These are phyloP conservation scores for Edolisoma coerulescens DNA, from an alignment of 2,113 vertebrate species.

Conservation along the genomic window DNA sequence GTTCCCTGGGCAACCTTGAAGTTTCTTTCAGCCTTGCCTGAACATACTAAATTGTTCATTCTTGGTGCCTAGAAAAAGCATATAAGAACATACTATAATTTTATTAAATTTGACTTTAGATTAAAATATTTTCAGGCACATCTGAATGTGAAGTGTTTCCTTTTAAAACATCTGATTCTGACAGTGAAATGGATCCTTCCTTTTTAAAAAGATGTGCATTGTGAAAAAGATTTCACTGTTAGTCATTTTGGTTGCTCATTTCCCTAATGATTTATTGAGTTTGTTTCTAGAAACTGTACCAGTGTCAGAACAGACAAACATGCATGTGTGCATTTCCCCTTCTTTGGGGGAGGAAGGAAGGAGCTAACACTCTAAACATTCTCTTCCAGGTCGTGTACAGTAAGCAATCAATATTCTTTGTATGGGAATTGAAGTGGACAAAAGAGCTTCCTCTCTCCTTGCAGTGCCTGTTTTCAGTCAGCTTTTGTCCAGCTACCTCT, in stretches of 20 bases:
- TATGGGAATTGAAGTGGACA: constrained; percentile 92
- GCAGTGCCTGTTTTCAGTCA: constrained; percentile 84
- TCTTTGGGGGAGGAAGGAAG: not conserved
- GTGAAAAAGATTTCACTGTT: not conserved
- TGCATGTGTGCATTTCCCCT: not conserved
- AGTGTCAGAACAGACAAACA: not conserved
- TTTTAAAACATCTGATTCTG: not conserved
- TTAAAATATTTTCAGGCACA: not conserved
- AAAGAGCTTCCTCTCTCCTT: constrained; percentile 81
- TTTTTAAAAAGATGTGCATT: not conserved
- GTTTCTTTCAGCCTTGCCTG: not conserved
- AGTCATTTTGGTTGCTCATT: not conserved
- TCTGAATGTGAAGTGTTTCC: not conserved
- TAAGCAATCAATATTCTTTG: constrained; percentile 87
- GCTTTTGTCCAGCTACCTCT: constrained; percentile 79
- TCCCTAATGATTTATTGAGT: not conserved
- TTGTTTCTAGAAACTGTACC: not conserved
- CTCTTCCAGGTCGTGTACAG: constrained; percentile 80
- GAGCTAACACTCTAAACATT: constrained; percentile 10
- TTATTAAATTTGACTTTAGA: not conserved
- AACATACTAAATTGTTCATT: not conserved
- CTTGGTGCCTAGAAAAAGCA: not conserved
- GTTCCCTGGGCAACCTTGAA: not conserved
- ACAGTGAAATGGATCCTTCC: not conserved
- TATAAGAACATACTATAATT: not conserved